A percentile compares a stretch with the other conserved stretches of the same genome.
Evolutionary conservation across 2,888 invertebrate species (phyloP).

Genomic region (Pollenia angustigena): DNA sequence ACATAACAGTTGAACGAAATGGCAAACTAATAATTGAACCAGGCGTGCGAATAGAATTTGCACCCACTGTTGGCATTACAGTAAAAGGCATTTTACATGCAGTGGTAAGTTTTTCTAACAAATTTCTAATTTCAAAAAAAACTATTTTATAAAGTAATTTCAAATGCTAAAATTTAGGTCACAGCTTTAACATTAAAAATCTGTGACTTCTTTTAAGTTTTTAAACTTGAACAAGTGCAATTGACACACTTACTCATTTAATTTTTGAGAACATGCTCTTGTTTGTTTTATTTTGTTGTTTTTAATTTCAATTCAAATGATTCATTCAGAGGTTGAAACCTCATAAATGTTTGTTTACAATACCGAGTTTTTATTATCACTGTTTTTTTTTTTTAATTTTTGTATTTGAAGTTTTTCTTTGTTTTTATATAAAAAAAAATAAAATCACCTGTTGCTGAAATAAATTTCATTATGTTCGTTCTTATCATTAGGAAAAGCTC

Average conservation of each 20-base stretch:
- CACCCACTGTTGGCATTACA: conserved; percentile 96
- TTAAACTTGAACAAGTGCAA: conserved; percentile 42
- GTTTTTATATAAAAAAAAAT: conserved; percentile 6
- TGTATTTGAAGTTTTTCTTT: conserved; percentile 5
- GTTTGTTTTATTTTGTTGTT: conserved; percentile 32
- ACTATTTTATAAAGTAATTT: too few relatives aligned
- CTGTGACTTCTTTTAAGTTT: background rate
- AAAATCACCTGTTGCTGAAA: conserved; percentile 65
- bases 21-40: conserved; percentile 94
- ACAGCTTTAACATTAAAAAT: background rate
- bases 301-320: conserved; percentile 48
- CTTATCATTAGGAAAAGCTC: conserved; percentile 55
- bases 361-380: background rate
- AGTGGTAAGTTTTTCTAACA: conserved; percentile 88
- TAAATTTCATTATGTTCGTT: background rate
- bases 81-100: conserved; percentile 95
- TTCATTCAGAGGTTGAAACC: conserved; percentile 43
- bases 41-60: conserved; percentile 95
- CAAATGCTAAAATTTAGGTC: too few relatives aligned
- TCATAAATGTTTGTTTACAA: conserved; percentile 32
- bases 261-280: conserved; percentile 34
- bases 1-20: conserved; percentile 91
- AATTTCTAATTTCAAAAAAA: background rate
- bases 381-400: conserved; percentile 13
- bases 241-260: conserved; percentile 62